These are phyloP conservation scores for Paracanthobrama guichenoti DNA, from an alignment of 2,113 vertebrate species.

Conservation along the genomic window DNA sequence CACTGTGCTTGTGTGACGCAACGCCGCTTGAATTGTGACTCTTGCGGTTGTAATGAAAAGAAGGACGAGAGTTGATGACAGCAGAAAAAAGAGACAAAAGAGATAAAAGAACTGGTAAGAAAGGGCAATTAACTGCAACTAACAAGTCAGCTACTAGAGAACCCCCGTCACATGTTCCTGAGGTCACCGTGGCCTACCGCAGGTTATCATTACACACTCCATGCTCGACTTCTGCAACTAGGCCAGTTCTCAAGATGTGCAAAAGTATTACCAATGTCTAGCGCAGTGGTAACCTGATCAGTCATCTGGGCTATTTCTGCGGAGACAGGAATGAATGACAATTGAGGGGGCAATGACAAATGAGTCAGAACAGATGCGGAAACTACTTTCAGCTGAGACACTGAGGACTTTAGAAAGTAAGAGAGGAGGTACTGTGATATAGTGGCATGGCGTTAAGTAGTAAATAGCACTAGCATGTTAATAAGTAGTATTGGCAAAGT, in stretches of 20 bases:
- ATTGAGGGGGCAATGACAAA: slow-evolving; percentile 12
- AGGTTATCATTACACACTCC: not conserved
- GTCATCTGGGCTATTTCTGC: slow-evolving; percentile 12
- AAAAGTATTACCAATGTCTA: slow-evolving; percentile 6
- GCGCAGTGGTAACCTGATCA: slow-evolving; percentile 5
- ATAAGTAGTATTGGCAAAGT: not conserved
- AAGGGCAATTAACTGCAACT: not conserved
- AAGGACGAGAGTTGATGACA: not conserved
- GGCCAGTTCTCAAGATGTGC: not conserved
- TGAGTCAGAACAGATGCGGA: slow-evolving; percentile 30
- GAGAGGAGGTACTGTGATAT: not conserved
- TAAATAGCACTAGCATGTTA: not conserved
- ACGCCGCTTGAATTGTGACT: too few species aligned
- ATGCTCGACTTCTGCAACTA: not conserved
- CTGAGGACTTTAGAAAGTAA: too few species aligned
- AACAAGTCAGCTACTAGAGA: not conserved
- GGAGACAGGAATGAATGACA: slow-evolving; percentile 29
- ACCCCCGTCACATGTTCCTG: not conserved
- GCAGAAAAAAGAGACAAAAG: not conserved
- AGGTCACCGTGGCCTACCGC: slow-evolving; percentile 1
- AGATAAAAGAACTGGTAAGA: not conserved
- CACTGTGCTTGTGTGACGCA: too few species aligned
- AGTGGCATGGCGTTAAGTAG: not conserved
- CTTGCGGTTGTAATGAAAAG: not conserved
- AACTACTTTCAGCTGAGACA: not conserved